Evolutionary conservation across 2,113 vertebrate species (phyloP).

Genomic region (Petrocephalus zakoni): DNA sequence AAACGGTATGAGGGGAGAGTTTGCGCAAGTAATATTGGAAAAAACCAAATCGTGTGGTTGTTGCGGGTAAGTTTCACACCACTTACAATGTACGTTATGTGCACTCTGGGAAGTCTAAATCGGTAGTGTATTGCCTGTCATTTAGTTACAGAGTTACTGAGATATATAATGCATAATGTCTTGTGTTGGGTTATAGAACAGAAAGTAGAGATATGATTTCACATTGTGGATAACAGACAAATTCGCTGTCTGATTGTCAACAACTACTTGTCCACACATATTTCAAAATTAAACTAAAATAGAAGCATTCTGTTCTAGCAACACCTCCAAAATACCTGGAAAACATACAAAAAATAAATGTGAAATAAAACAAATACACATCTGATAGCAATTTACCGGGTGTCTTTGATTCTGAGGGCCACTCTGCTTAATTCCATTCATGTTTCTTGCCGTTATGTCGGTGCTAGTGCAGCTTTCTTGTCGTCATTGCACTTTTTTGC

Average conservation of each 20-base stretch:
- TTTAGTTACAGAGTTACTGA: background rate
- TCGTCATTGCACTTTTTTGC: background rate
- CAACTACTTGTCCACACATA: background rate
- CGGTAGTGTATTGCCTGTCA: background rate
- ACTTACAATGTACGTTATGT: background rate
- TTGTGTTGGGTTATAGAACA: background rate
- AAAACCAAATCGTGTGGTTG: slow-evolving; percentile 22
- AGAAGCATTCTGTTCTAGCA: background rate
- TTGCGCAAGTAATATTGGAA: slow-evolving; percentile 20
- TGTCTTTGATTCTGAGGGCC: background rate
- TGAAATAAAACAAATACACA: background rate
- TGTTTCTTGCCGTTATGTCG: background rate
- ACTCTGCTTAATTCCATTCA: background rate
- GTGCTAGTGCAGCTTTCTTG: background rate
- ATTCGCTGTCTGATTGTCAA: background rate
- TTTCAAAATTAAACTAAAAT: background rate
- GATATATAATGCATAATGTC: background rate
- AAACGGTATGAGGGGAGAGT: slow-evolving; percentile 17
- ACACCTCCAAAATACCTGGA: background rate
- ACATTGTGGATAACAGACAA: background rate
- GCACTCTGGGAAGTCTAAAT: background rate
- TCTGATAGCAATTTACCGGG: background rate
- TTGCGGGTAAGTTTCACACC: slow-evolving; percentile 20
- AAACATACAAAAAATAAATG: background rate
- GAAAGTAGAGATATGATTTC: background rate